Evolutionary conservation across 2,113 vertebrate genomes (phyloP).

Genomic region (Smithornis capensis): DNA sequence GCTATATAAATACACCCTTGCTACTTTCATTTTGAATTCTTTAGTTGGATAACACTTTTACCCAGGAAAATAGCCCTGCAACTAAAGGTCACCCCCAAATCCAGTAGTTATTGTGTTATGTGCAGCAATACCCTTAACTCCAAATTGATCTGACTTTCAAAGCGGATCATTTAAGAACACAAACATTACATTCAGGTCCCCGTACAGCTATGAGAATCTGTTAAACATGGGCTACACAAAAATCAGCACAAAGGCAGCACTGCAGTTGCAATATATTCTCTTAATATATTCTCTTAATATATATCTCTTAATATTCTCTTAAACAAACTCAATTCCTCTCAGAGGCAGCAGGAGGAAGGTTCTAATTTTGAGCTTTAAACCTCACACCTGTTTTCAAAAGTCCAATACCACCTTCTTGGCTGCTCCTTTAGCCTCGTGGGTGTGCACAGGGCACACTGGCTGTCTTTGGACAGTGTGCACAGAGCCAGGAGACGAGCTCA

Average conservation of each 20-base stretch:
- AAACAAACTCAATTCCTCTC: background rate
- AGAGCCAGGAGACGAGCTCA: background rate
- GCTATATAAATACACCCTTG: background rate
- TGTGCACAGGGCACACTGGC: background rate
- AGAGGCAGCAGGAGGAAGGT: background rate
- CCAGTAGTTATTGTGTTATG: background rate
- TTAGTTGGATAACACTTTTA: background rate
- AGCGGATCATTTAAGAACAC: background rate
- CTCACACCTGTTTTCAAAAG: rapidly evolving
- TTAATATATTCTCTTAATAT: too few species aligned
- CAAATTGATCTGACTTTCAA: background rate
- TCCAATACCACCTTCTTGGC: background rate
- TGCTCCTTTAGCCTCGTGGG: rapidly evolving
- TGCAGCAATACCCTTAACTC: background rate
- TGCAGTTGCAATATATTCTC: background rate
- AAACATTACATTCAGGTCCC: background rate
- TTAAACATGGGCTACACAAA: background rate
- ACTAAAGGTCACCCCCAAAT: background rate
- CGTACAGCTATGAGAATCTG: background rate
- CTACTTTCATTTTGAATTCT: background rate
- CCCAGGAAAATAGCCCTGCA: background rate
- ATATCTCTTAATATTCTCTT: too few species aligned
- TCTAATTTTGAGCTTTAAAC: background rate
- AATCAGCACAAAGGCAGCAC: background rate
- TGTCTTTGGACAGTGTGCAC: rapidly evolving